A percentile compares a stretch with the other conserved stretches of the same genome.
Conservation (phyloP, 2,888 invertebrate species). For the Perizoma affinitatum region DNA sequence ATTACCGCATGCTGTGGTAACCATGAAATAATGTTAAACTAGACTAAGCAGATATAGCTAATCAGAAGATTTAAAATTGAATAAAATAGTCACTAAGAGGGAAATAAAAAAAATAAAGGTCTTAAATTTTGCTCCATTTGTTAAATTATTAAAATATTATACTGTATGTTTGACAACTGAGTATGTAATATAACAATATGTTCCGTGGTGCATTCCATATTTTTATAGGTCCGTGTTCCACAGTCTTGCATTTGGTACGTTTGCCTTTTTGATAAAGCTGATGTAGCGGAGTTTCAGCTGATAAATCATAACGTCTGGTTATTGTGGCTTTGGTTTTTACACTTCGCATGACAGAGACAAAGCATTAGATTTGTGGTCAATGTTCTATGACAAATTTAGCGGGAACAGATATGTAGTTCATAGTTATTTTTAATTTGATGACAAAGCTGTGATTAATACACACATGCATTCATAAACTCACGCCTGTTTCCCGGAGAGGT, state of each 20-base stretch:
- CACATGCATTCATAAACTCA: too few relatives aligned
- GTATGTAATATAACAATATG: neutral
- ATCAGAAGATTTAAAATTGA: too few relatives aligned
- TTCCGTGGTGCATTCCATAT: neutral
- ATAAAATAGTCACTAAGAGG: too few relatives aligned
- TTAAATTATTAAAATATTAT: too few relatives aligned
- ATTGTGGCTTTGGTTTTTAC: constrained; percentile 28
- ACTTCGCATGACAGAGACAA: constrained; percentile 21
- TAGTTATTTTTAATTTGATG: too few relatives aligned
- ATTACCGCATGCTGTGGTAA: too few relatives aligned
- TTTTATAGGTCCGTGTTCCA: constrained; percentile 14
- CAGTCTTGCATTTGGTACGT: constrained; percentile 27
- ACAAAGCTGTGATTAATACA: too few relatives aligned
- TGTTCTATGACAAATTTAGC: constrained; percentile 5
- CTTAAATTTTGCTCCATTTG: too few relatives aligned
- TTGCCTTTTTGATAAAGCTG: constrained; percentile 35
- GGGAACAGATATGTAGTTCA: neutral
- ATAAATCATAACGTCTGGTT: constrained; percentile 31
- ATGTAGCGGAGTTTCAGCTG: constrained; percentile 25
- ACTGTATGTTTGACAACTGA: neutral
- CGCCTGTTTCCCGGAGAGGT: too few relatives aligned
- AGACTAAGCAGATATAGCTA: too few relatives aligned
- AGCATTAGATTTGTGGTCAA: constrained; percentile 6
- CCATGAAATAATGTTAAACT: too few relatives aligned
- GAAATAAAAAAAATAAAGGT: too few relatives aligned